Conservation (phyloP, 2,113 vertebrate genomes). For the Benitochromis conjunctus region DNA sequence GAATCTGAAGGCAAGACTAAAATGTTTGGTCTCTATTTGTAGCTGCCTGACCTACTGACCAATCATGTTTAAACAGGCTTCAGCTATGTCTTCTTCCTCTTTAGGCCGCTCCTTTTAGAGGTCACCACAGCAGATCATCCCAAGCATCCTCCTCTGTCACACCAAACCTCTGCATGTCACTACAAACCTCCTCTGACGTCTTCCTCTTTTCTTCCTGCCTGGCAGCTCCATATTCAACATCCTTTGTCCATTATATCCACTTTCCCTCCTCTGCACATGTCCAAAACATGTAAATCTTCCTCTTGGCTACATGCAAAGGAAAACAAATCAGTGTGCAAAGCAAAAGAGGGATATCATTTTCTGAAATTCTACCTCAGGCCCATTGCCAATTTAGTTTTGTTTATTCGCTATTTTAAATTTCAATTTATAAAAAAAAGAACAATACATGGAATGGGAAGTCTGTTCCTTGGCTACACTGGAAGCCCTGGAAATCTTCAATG, state of each 20-base stretch:
- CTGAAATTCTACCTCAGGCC: background rate
- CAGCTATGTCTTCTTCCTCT: background rate
- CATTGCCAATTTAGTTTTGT: background rate
- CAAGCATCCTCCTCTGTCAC: background rate
- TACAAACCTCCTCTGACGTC: background rate
- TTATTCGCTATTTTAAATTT: background rate
- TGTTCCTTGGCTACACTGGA: background rate
- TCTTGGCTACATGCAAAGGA: background rate
- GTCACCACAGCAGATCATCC: background rate
- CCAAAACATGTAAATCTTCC: background rate
- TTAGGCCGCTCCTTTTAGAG: background rate
- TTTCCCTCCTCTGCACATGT: background rate
- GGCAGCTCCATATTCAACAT: background rate
- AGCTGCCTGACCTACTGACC: background rate
- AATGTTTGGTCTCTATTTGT: background rate
- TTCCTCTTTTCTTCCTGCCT: background rate
- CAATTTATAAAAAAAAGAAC: background rate
- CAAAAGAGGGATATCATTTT: background rate
- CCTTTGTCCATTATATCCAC: background rate
- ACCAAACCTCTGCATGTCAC: background rate
- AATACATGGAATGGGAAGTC: background rate
- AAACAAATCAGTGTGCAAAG: background rate
- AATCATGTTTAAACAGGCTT: background rate
- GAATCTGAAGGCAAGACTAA: background rate
- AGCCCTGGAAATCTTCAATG: background rate